phyloP scores from a whole-genome alignment of 2,113 vertebrate species.

The Pedetes capensis region DNA sequence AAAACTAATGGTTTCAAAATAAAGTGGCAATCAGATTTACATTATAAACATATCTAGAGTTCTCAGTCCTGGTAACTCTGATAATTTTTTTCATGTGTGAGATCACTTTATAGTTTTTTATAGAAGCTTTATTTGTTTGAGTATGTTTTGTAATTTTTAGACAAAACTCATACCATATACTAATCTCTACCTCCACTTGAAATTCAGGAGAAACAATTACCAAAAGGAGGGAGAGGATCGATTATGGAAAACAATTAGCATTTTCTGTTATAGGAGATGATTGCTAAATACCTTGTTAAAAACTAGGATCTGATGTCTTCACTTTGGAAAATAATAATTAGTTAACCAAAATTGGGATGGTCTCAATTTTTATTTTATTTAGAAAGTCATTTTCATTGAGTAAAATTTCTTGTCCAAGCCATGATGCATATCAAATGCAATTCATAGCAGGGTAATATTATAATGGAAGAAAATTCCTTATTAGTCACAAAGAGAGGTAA shows the following conservation, averaged over 20 bases:
- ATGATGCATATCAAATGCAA: neutral
- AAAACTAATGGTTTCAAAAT: neutral
- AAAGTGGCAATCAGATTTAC: neutral
- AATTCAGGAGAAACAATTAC: neutral
- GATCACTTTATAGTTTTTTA: neutral
- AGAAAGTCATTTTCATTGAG: neutral
- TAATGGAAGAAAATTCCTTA: neutral
- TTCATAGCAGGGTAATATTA: neutral
- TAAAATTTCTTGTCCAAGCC: neutral
- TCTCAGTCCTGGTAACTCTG: neutral
- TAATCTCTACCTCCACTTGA: neutral
- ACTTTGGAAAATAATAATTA: neutral
- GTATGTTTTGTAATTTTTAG: neutral
- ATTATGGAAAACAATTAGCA: neutral
- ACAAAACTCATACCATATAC: neutral
- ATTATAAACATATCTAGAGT: neutral
- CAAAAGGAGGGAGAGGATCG: neutral
- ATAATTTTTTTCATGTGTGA: neutral
- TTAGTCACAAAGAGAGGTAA: neutral
- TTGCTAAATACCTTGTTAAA: slow-evolving; percentile 9
- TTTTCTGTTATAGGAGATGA: neutral
- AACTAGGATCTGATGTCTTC: neutral
- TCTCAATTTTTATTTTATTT: neutral
- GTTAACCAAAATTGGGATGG: neutral
- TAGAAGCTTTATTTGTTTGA: neutral